Evolutionary conservation across 1,140 invertebrate genomes (phyloP).

Genomic region (Antheraea mylitta): DNA sequence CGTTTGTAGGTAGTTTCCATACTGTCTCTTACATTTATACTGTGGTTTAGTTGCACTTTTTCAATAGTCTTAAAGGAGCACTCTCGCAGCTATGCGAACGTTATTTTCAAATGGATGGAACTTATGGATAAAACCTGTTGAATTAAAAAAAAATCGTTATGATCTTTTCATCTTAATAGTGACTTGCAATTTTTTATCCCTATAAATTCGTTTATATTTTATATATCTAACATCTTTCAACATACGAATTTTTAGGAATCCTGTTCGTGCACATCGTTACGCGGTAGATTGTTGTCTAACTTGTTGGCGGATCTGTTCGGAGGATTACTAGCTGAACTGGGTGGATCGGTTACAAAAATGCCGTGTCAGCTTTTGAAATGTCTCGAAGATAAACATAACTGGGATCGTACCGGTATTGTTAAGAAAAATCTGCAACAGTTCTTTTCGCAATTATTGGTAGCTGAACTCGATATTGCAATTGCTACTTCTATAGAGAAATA

Average conservation of each 20-base stretch:
- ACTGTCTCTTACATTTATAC: too few species aligned
- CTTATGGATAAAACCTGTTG: too few species aligned
- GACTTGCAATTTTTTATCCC: too few species aligned
- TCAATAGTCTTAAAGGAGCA: too few species aligned
- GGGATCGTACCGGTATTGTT: slow-evolving; percentile 45
- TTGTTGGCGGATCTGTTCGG: slow-evolving; percentile 53
- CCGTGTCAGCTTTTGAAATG: slow-evolving; percentile 64
- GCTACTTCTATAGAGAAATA: slow-evolving; percentile 65
- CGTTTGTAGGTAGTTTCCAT: too few species aligned
- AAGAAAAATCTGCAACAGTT: slow-evolving; percentile 54
- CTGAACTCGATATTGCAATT: slow-evolving; percentile 66
- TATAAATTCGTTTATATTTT: not conserved
- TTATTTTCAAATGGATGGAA: too few species aligned
- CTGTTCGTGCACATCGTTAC: slow-evolving; percentile 63
- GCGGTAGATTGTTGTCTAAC: slow-evolving; percentile 49
- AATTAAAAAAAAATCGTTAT: too few species aligned
- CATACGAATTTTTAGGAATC: slow-evolving; percentile 30
- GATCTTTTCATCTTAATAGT: too few species aligned
- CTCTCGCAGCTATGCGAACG: too few species aligned
- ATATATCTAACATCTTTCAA: not conserved
- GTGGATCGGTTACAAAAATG: slow-evolving; percentile 42
- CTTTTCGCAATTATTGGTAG: slow-evolving; percentile 54
- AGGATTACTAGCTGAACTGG: slow-evolving; percentile 54
- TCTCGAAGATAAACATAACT: slow-evolving; percentile 63
- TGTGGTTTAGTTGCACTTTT: too few species aligned